Evolutionary conservation across 1,140 invertebrate species (phyloP), one percentile per base, ranked within the genome.

Genomic region (Brachionus plicatilis): DNA sequence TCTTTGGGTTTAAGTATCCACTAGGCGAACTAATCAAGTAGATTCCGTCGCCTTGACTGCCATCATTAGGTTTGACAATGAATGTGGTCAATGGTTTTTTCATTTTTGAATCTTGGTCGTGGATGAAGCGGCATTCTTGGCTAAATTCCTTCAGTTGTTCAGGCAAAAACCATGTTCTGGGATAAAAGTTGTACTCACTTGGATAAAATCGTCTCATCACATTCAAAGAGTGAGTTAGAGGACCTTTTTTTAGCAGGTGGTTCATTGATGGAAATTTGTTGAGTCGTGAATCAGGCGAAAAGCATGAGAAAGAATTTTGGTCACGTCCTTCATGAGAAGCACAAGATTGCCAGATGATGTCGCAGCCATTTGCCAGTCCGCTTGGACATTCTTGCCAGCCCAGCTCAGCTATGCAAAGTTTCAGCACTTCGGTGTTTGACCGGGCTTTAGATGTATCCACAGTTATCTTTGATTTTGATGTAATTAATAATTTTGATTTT

Each of bases 31-130:
- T 85, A 5, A 91, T 87, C 9, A 91, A 85, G 85, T 91, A 91
- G 60, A 91, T 91, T 11, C 91, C 91, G 5, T 90, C 90, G 0
- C 91, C 91, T 85, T 91, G 91, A 14, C 90, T 88, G 12, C 91
- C 91, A 84, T 87, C 87, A 85, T 91, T 90, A 6, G 91, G 91
- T 85, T 91, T 91, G 11, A 91, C 88, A 82, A 91, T 91, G 85
- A 87, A 91, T 66, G 89, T 90, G 37, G 87, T 87, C 68, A 87
- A 86, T 12, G 87, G 85, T 12, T 24, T 8, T 14, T 43, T 29
- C 17, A 47, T 11, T 72, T 85, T 85, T 20, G 85, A 60, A 47
- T 84, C 85, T 50, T 84, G 68, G 12, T 53, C 37, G 47, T 72
- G 37, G 6, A 85, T 82, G 33, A 70, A 45, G 8, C 75, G 56